Conservation (phyloP, 2,113 vertebrate species). For the Baryphthengus martii region DNA sequence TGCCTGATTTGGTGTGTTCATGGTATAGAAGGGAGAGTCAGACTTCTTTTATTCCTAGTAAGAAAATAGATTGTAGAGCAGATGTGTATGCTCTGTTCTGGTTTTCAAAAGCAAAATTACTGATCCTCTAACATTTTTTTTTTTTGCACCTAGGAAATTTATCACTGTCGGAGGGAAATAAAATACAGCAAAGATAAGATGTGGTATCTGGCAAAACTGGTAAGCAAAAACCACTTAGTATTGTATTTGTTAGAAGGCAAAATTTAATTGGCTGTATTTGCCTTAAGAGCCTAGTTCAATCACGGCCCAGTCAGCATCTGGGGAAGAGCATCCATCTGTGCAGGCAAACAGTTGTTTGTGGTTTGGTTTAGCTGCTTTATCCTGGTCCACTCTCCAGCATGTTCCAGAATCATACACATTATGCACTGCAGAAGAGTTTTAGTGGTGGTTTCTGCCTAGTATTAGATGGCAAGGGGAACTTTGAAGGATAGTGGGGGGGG, state of each 20-base stretch:
- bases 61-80: not conserved
- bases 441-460: not conserved
- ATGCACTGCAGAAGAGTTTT: not conserved
- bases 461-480: not conserved
- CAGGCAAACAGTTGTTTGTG: not conserved
- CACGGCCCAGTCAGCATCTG: not conserved
- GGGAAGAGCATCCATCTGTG: not conserved
- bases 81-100: not conserved
- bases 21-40: not conserved
- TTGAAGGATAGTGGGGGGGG: not conserved
- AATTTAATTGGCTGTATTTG: not conserved
- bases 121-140: not conserved
- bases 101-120: not conserved
- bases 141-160: slow-evolving; percentile 79
- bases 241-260: not conserved
- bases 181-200: slow-evolving; percentile 98
- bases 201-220: slow-evolving; percentile 98
- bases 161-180: slow-evolving; percentile 90
- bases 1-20: not conserved
- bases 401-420: not conserved
- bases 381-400: not conserved
- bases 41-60: not conserved
- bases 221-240: slow-evolving; percentile 60
- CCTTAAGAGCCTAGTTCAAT: not conserved
- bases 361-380: not conserved